Base-by-base conservation (phyloP, 2,888 invertebrate genomes). In the Rhopalosiphum nymphaeae region DNA sequence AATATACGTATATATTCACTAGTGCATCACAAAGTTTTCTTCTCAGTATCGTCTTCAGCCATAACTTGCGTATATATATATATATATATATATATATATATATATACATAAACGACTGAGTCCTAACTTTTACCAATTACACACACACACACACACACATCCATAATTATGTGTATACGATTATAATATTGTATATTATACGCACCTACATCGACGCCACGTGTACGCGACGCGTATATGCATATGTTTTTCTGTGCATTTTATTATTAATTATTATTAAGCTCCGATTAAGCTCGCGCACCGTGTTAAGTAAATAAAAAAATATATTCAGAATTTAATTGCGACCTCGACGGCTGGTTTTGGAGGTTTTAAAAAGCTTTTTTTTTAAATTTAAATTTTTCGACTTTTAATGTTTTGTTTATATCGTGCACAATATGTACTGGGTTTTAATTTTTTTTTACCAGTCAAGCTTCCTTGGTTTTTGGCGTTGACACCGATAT, bases 41-140 rank as follows among this genome's bases (percentile, higher is more conserved):
- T 89, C 89, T 56, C 56, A 13, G 89, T 53, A 89, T 56, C 42
- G 89, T 56, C 56, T 89, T 53, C 56, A 53, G 42, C 56, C 56
- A 42, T 56, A 56, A 42, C 25, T 11, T 21, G 29, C 13, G 0
- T 86, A 7, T n/a, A 29, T 26, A 10, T 25, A 56, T 16, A 56
- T 3, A 25, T 2, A 13, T 16, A 53, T 10, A 56, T 25, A 25
- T 21, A 67, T n/a, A n/a, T 67, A 67, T 67, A 67, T 67, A 67
- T 67, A 78, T 78, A 78, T 78, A 78, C 21, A 36, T 78, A 78
- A 36, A 21, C 78, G 9, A 56, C 53, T 88, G 36, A 56, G 56
- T 26, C 42, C 36, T 42, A 89, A 89, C 89, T 89, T 89, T 89
- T 89, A 56, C 89, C 89, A 89, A 89, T 89, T 57, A 88, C 56